Base-by-base conservation (phyloP, 2,113 vertebrate genomes). In the Coturnix japonica region DNA sequence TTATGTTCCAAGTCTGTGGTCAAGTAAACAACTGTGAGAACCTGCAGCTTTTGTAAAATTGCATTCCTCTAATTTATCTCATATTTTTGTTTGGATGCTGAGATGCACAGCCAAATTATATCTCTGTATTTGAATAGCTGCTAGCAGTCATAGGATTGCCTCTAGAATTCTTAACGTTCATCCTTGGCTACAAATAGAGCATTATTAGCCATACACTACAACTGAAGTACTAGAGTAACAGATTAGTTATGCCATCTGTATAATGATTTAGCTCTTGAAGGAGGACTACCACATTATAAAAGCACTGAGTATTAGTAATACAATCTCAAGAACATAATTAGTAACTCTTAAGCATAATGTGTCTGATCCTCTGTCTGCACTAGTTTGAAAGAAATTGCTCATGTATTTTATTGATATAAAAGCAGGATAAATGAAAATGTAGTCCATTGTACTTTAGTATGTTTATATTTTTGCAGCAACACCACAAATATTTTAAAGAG, bases 261-360 rank as follows among this genome's bases (percentile, higher is more conserved):
- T 1, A 3, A 90, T 61, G 84, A 93, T 88, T 90, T 95, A 86
- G 54, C 53, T 88, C 33, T 65, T 51, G 41, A 78, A 93, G 60
- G 39, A 94, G 13, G 28, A 25, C n/a, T 54, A 46, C 53, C 69
- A 43, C 35, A 16, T 60, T 94, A 83, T 67, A 59, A 76, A 93
- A 78, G 12, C 26, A 81, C 61, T 91, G 75, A 93, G 83, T 83
- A 89, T 67, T 93, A 81, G 72, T 77, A 83, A 92, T 79, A 65
- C 6, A 69, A 81, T 91, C 85, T 87, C 90, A 85, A 12, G 35
- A 85, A 64, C 37, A 59, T 54, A 5, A 56, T 92, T 91, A 87
- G 81, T 54, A 79, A 65, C 57, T 78, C 64, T 83, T 66, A 63
- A 57, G n/a, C n/a, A 78, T 89, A 85, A 81, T 84, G 73, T 28